These are phyloP conservation scores for Antheraea assamensis DNA, from an alignment of 2,888 invertebrate species.

Conservation along the genomic window DNA sequence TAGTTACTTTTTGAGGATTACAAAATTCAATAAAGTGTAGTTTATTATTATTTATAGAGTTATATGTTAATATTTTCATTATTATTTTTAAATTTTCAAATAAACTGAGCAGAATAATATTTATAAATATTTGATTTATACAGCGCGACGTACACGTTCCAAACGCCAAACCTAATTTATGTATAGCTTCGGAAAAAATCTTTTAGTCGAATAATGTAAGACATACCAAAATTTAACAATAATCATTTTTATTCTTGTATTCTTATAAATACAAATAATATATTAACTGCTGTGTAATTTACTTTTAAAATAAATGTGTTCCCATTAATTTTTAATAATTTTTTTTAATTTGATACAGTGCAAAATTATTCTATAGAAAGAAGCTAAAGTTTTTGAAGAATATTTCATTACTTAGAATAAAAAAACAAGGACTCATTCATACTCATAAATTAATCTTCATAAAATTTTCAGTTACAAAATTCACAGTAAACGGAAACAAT, in stretches of 20 bases:
- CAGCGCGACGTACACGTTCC: neutral
- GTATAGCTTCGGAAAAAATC: too few species aligned
- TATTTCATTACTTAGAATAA: neutral
- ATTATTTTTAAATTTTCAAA: neutral
- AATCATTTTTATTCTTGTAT: too few species aligned
- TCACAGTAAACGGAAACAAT: neutral
- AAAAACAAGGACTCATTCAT: neutral
- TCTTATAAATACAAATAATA: too few species aligned
- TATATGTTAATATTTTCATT: neutral
- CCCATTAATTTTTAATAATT: neutral
- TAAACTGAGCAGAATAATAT: neutral
- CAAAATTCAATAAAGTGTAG: neutral
- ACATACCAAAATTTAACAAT: too few species aligned
- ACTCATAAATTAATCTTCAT: neutral
- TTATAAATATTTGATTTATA: neutral
- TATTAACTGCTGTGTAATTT: too few species aligned
- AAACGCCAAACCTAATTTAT: neutral
- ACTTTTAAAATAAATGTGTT: too few species aligned
- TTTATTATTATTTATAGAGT: neutral
- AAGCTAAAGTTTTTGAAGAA: neutral
- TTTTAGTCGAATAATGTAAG: too few species aligned
- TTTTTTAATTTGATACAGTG: neutral
- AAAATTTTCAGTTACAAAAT: neutral
- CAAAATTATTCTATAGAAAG: neutral
- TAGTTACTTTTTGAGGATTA: too few species aligned